Evolutionary conservation across 2,113 vertebrate species (phyloP).

Genomic region (Gallinago jamesoni): DNA sequence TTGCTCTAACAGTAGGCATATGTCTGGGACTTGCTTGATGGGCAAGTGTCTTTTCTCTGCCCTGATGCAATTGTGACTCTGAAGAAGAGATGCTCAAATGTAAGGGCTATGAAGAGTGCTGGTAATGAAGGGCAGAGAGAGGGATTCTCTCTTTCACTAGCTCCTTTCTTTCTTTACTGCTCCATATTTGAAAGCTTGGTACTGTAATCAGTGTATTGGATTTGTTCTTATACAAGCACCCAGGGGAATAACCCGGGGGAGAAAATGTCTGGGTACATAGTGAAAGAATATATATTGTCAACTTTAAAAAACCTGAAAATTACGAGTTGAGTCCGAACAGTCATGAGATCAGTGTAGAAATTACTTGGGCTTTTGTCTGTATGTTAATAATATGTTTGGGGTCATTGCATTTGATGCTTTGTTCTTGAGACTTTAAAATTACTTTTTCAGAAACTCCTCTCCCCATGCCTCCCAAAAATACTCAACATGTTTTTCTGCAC

Average conservation of each 20-base stretch:
- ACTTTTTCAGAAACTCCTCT: background rate
- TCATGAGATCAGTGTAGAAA: background rate
- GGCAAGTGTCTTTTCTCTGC: background rate
- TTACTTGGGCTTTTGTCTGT: background rate
- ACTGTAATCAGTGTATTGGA: background rate
- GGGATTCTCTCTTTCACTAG: background rate
- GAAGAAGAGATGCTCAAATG: background rate
- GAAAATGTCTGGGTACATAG: background rate
- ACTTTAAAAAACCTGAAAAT: background rate
- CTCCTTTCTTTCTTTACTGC: background rate
- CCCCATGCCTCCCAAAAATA: background rate
- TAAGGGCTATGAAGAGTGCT: background rate
- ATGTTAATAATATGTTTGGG: background rate
- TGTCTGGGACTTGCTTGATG: background rate
- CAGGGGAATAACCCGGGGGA: background rate
- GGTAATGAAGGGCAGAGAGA: background rate
- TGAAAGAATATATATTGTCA: background rate
- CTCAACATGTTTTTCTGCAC: background rate
- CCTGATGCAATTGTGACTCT: background rate
- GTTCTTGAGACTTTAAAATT: background rate
- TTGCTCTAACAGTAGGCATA: background rate
- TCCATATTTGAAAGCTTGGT: background rate
- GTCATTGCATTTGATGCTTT: background rate
- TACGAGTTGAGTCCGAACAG: background rate
- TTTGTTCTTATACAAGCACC: background rate